Evolutionary conservation across 2,113 vertebrate genomes (phyloP).

Genomic region (Henicopernis longicauda): DNA sequence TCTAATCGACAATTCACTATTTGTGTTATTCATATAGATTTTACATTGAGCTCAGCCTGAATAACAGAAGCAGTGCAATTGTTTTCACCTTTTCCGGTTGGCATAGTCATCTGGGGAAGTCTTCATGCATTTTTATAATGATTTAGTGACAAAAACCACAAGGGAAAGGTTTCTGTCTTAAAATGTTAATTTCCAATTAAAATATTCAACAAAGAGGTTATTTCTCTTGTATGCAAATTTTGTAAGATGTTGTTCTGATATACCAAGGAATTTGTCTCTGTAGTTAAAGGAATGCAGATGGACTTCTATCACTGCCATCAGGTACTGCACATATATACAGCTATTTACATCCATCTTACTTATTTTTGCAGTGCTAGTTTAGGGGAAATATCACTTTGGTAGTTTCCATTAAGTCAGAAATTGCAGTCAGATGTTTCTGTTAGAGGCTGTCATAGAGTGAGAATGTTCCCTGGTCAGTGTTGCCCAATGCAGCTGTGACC

Average conservation of each 20-base stretch:
- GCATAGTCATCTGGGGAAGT: not conserved
- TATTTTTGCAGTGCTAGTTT: not conserved
- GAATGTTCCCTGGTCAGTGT: not conserved
- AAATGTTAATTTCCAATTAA: not conserved
- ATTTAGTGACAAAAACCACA: not conserved
- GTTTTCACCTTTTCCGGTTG: not conserved
- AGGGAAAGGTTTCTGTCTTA: not conserved
- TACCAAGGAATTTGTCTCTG: not conserved
- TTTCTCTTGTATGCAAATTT: not conserved
- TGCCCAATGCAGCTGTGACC: not conserved
- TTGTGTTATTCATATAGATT: not conserved
- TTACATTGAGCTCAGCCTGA: not conserved
- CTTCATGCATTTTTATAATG: not conserved
- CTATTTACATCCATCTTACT: not conserved
- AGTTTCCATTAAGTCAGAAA: not conserved
- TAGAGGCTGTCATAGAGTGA: not conserved
- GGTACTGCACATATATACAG: not conserved
- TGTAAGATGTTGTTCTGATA: not conserved
- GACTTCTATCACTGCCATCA: not conserved
- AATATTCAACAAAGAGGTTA: not conserved
- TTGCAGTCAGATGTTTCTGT: not conserved
- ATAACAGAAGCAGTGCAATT: not conserved
- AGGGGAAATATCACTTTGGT: not conserved
- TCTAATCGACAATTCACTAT: not conserved
- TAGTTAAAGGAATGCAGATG: not conserved